These are phyloP conservation scores for Perca schrenkii DNA, from an alignment of 2,113 vertebrate genomes.

Conservation along the genomic window DNA sequence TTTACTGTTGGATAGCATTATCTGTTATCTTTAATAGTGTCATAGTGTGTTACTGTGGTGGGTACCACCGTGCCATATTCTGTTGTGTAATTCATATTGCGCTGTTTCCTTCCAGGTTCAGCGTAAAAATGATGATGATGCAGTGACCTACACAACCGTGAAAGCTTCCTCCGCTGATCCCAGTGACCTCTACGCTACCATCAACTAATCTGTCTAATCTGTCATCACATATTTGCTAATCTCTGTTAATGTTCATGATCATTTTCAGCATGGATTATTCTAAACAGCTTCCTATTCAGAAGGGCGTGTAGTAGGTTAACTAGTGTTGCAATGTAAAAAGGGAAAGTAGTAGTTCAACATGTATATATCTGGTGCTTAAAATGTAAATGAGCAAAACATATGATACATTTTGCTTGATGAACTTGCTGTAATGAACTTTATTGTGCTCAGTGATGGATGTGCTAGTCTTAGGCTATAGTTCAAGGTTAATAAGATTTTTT, in stretches of 20 bases:
- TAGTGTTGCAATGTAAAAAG: not conserved
- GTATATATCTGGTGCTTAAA: not conserved
- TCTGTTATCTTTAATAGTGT: not conserved
- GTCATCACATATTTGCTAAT: not conserved
- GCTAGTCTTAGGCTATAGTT: not conserved
- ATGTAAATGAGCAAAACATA: not conserved
- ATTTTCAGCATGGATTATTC: not conserved
- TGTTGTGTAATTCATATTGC: no score
- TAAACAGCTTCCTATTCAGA: not conserved
- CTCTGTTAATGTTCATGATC: not conserved
- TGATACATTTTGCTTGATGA: not conserved
- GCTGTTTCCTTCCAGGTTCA: not conserved
- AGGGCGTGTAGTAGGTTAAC: not conserved
- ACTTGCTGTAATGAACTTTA: not conserved
- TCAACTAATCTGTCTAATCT: not conserved
- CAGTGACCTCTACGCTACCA: slow-evolving; percentile 12
- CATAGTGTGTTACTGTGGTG: not conserved
- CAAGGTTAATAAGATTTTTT: not conserved
- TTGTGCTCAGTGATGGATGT: not conserved
- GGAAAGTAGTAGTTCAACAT: not conserved
- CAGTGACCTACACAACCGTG: slow-evolving; percentile 44
- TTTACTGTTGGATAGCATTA: not conserved
- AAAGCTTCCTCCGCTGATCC: slow-evolving; percentile 15
- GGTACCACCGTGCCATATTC: fast-evolving
- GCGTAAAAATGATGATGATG: not conserved